Conservation (phyloP, 2,888 invertebrate species). For the Mesorhabditis belari region DNA sequence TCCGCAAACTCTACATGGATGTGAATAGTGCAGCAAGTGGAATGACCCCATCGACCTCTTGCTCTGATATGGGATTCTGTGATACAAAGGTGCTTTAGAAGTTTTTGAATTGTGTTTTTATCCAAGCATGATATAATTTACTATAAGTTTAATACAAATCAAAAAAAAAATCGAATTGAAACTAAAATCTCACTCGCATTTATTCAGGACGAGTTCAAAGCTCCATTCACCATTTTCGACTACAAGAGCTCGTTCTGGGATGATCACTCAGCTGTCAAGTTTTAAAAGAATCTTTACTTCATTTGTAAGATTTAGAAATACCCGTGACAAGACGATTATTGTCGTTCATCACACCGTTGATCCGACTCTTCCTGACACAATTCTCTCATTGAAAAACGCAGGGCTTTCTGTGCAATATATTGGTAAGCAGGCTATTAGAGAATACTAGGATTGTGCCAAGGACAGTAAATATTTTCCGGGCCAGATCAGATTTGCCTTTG, state of each 20-base stretch:
- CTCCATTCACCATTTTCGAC: neutral
- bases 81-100: neutral
- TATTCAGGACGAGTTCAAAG: neutral
- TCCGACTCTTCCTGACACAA: neutral
- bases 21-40: neutral
- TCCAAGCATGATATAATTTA: too few species aligned
- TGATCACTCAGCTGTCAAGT: neutral
- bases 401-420: neutral
- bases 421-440: neutral
- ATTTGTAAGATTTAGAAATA: neutral
- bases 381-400: neutral
- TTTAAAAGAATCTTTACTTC: too few species aligned
- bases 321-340: neutral
- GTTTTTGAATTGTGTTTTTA: too few species aligned
- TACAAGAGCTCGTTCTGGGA: neutral
- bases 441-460: too few species aligned
- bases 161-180: too few species aligned
- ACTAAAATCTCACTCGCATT: too few species aligned
- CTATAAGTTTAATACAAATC: neutral
- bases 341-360: neutral
- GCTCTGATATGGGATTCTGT: neutral
- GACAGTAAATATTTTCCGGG: too few species aligned
- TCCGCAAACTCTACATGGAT: neutral
- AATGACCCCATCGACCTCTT: neutral
- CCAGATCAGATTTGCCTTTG: too few species aligned